These are phyloP conservation scores for Sesamia nonagrioides DNA, from an alignment of 1,140 invertebrate genomes.

Conservation along the genomic window DNA sequence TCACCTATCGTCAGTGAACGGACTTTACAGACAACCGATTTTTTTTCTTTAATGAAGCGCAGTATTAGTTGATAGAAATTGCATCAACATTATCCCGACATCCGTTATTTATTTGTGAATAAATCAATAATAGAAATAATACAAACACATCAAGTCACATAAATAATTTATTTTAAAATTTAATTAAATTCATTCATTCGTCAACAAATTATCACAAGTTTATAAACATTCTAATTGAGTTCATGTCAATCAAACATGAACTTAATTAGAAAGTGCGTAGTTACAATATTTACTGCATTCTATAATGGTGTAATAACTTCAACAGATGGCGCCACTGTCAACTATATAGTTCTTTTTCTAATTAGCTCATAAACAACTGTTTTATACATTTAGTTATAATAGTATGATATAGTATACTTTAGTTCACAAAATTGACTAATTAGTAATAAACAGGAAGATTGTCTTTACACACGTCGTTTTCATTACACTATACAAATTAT, in stretches of 20 bases:
- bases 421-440: conserved; percentile 28
- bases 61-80: no score
- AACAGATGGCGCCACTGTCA: neutral
- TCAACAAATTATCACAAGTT: conserved; percentile 46
- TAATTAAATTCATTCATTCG: conserved; percentile 37
- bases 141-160: conserved; percentile 20
- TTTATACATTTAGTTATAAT: neutral
- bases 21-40: no score
- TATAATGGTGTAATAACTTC: neutral
- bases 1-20: no score
- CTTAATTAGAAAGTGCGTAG: neutral
- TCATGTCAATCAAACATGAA: no score
- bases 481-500: conserved; percentile 18
- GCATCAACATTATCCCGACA: neutral
- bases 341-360: no score
- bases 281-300: conserved; percentile 13
- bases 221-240: conserved; percentile 37
- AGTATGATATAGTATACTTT: conserved; percentile 28
- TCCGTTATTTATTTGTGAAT: neutral
- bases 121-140: neutral
- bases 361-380: neutral
- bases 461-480: neutral
- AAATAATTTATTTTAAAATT: conserved; percentile 46
- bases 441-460: neutral
- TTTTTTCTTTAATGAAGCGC: no score